Evolutionary conservation across 2,113 vertebrate genomes (phyloP).

Genomic region (Excalfactoria chinensis): DNA sequence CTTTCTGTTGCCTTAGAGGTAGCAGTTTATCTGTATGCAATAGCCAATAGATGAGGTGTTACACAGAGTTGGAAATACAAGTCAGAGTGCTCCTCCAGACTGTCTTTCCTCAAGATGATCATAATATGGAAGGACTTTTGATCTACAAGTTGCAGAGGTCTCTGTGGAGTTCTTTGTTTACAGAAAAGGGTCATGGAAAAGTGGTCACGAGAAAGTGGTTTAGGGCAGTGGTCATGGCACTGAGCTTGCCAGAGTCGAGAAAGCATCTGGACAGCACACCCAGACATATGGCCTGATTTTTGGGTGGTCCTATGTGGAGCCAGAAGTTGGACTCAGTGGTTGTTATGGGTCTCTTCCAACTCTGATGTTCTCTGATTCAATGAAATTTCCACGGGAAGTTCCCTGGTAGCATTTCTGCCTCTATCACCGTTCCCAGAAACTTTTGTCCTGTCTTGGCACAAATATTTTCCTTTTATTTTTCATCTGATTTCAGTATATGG

Average conservation of each 20-base stretch:
- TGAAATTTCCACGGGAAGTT: not conserved
- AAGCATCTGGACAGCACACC: too few species aligned
- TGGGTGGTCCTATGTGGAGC: too few species aligned
- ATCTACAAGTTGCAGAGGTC: not conserved
- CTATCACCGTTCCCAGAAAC: not conserved
- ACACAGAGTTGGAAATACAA: not conserved
- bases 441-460: not conserved
- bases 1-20: not conserved
- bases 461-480: conserved; percentile 35
- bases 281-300: too few species aligned
- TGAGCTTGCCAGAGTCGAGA: too few species aligned
- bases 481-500: not conserved
- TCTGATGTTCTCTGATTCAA: too few species aligned
- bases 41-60: not conserved
- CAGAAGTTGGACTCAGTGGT: too few species aligned
- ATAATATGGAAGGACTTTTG: not conserved
- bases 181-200: not conserved
- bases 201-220: too few species aligned
- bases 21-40: not conserved
- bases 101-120: not conserved
- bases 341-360: too few species aligned
- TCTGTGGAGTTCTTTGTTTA: not conserved
- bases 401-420: accelerated
- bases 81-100: not conserved
- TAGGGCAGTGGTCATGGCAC: too few species aligned